Percentiles rank a stretch among this genome's conserved stretches.
phyloP scores from a whole-genome alignment of 30 jellyfish, hydroid and myxozoan genomes.

The Aurelia aurita region DNA sequence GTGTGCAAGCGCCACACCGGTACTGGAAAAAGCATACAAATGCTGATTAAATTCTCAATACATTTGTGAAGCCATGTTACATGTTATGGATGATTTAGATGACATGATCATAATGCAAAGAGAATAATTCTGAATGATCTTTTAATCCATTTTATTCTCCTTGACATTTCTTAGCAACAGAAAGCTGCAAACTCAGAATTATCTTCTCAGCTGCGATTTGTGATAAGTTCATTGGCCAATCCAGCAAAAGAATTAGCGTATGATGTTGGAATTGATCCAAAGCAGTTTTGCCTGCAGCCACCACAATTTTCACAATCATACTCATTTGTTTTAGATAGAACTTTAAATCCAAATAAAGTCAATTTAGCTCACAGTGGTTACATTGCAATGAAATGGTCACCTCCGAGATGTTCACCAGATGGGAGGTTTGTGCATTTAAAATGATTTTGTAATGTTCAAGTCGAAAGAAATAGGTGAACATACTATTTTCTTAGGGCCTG shows the following conservation, averaged over 20 bases:
- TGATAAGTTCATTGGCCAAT: conserved; percentile 18
- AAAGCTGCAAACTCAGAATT: conserved; percentile 3
- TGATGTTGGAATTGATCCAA: conserved; percentile 62
- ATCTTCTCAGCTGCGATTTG: conserved; percentile 23
- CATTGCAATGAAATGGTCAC: conserved; percentile 44
- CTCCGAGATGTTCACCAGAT: conserved; percentile 18
- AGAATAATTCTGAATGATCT: not conserved
- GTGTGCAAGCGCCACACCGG: too few relatives aligned
- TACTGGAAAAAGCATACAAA: too few relatives aligned
- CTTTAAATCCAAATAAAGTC: conserved; percentile 58
- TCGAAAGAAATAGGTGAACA: too few relatives aligned
- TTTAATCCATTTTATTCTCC: not conserved
- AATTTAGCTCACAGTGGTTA: conserved; percentile 14
- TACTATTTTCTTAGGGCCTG: too few relatives aligned
- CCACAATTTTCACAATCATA: conserved; percentile 31
- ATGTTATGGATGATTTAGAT: too few relatives aligned
- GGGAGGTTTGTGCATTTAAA: conserved; percentile 31
- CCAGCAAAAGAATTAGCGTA: conserved; percentile 29
- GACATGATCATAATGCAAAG: not conserved
- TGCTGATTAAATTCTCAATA: too few relatives aligned
- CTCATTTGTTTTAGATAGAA: conserved; percentile 37
- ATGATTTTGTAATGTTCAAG: too few relatives aligned
- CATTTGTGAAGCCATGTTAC: too few relatives aligned
- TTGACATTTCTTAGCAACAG: conserved; percentile 23
- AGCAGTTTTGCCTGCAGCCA: conserved; percentile 54